Conservation (phyloP, 2,888 invertebrate species). For the Drosophila cognata region DNA sequence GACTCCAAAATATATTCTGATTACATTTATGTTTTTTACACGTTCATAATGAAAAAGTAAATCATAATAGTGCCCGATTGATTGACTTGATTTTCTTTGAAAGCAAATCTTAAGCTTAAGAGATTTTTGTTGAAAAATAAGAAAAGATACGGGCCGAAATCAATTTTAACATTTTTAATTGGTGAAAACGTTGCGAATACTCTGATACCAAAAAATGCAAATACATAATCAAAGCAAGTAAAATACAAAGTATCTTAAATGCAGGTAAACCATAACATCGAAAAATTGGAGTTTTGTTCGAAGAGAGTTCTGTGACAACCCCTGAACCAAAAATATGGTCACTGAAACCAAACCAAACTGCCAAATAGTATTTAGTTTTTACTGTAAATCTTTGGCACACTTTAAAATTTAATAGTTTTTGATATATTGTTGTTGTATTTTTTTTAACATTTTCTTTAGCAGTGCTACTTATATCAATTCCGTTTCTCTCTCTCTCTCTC, state of each 20-base stretch:
- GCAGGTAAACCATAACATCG: background rate
- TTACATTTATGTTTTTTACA: background rate
- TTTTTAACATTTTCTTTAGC: background rate
- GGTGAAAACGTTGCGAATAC: background rate
- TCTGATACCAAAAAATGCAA: background rate
- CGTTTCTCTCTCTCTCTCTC: background rate
- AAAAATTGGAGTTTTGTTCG: background rate
- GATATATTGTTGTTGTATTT: background rate
- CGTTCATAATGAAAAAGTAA: background rate
- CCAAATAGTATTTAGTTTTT: background rate
- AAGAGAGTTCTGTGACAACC: background rate
- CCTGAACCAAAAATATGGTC: background rate
- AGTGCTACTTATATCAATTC: background rate
- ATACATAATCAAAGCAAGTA: background rate
- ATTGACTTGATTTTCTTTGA: background rate
- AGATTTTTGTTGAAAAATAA: background rate
- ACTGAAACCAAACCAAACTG: too few relatives aligned
- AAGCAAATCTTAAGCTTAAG: background rate
- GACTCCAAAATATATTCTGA: slow-evolving; percentile 5
- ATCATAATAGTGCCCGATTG: background rate
- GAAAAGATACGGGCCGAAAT: background rate
- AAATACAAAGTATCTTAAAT: background rate
- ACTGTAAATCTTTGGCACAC: background rate
- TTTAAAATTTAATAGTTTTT: background rate
- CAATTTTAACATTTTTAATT: background rate